These are phyloP conservation scores for Phthorimaea operculella DNA, from an alignment of 1,140 invertebrate genomes.

Conservation along the genomic window DNA sequence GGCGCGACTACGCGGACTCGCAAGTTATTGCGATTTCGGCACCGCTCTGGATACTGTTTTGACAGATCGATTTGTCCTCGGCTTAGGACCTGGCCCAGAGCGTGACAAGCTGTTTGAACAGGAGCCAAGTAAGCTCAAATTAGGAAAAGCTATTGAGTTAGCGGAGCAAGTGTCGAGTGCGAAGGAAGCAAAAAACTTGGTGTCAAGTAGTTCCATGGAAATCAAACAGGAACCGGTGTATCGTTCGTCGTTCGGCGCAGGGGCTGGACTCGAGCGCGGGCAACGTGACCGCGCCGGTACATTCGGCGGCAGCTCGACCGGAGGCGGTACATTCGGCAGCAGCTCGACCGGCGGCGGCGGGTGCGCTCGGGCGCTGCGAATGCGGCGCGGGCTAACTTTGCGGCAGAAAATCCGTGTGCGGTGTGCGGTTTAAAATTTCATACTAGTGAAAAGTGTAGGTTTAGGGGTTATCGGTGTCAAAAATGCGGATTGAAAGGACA, in stretches of 20 bases:
- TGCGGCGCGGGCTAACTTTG: not conserved
- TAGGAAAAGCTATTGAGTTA: not conserved
- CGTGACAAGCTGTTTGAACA: conserved; percentile 6
- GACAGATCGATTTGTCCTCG: conserved; percentile 9
- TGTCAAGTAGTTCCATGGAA: not conserved
- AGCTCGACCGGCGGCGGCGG: not conserved
- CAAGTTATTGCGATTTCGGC: conserved; percentile 7
- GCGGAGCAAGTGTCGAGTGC: conserved; percentile 2
- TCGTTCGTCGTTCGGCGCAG: not conserved
- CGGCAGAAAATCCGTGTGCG: not conserved
- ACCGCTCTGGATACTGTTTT: conserved; percentile 6
- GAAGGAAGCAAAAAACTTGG: not conserved
- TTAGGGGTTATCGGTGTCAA: conserved; percentile 3
- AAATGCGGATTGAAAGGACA: conserved; percentile 3
- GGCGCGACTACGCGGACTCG: conserved; percentile 6
- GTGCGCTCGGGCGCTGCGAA: not conserved
- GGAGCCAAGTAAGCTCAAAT: not conserved
- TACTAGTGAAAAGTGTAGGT: not conserved
- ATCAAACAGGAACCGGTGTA: not conserved
- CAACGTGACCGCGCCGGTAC: not conserved
- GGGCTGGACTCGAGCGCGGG: not conserved
- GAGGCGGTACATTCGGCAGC: not conserved
- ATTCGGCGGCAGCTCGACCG: not conserved
- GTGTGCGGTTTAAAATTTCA: conserved; percentile 4
- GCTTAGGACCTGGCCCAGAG: conserved; percentile 5